Evolutionary conservation across 2,888 invertebrate genomes (phyloP), one percentile per base, ranked within the genome.

Genomic region (Cheilosia scutellata): DNA sequence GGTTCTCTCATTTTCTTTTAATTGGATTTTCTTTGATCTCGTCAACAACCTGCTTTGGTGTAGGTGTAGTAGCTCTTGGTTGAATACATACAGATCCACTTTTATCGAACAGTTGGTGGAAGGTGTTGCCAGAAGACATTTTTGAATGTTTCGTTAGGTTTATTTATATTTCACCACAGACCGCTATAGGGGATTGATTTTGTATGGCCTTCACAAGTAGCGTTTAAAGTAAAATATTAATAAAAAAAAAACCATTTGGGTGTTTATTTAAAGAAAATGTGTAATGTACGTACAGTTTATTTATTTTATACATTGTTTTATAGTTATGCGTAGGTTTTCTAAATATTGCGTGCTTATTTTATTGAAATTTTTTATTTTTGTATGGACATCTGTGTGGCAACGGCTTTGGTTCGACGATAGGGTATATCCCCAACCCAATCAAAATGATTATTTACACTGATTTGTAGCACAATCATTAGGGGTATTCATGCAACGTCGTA

Each of bases 11-110:
- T 51, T 11, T 29, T 25, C n/a, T 57, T 66, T 58, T 13, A 16
- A 66, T 66, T 40, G 66, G 29, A 40, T 7, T 29, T 33, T 29
- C 42, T 68, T 42, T 68, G 66, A 68, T 68, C 40, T 53, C 49
- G 20, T 4, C 20, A 55, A 25, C 75, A 58, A 29, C 65, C 49
- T 63, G 62, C 11, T n/a, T 13, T 51, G 60, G 6, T 7, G 20
- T 20, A 47, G 7, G 7, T 29, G 27, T 27, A n/a, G 40, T 31
- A 5, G 51, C n/a, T 49, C 40, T 51, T 5, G 27, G 2, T 44
- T 49, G 20, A 16, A 20, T 33, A 42, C 5, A n/a, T n/a, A 5
- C n/a, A 72, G 51, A 72, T 31, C 63, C 62, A 51, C 11, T 51
- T 72, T 53, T 4, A 53, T 62, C 31, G 53, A 37, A 3, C 29